Conservation (phyloP, 2,113 vertebrate genomes). For the Hassar affinis region DNA sequence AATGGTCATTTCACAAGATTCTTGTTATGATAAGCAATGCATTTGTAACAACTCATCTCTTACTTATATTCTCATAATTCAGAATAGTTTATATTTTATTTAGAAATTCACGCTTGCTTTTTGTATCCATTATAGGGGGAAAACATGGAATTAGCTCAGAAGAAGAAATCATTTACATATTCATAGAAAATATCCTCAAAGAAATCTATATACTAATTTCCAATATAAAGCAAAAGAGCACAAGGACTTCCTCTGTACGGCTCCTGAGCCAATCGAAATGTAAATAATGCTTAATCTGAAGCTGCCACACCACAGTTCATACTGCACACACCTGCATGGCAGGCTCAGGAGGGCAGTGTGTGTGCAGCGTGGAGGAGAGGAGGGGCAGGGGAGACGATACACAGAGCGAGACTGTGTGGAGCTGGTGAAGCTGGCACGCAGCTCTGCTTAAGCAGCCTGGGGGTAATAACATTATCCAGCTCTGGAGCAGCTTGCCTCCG, state of each 20-base stretch:
- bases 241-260: neutral
- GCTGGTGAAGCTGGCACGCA: constrained; percentile 63
- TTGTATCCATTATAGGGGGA: neutral
- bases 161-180: neutral
- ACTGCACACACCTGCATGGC: constrained; percentile 43
- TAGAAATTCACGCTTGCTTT: neutral
- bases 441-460: constrained; percentile 68
- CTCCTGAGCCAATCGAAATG: constrained; percentile 10
- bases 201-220: neutral
- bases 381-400: constrained; percentile 39
- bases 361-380: constrained; percentile 14
- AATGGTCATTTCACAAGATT: neutral
- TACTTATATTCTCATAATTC: neutral
- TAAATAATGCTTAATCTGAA: constrained; percentile 37
- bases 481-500: constrained; percentile 73
- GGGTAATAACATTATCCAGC: constrained; percentile 76
- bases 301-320: constrained; percentile 16
- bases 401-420: constrained; percentile 56
- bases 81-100: neutral
- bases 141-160: neutral
- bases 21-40: neutral
- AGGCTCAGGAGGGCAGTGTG: constrained; percentile 27
- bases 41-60: neutral
- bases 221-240: constrained; percentile 9
- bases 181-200: neutral